phyloP scores from a whole-genome alignment of 2,888 invertebrate species.

The Brachyopa scutellaris region DNA sequence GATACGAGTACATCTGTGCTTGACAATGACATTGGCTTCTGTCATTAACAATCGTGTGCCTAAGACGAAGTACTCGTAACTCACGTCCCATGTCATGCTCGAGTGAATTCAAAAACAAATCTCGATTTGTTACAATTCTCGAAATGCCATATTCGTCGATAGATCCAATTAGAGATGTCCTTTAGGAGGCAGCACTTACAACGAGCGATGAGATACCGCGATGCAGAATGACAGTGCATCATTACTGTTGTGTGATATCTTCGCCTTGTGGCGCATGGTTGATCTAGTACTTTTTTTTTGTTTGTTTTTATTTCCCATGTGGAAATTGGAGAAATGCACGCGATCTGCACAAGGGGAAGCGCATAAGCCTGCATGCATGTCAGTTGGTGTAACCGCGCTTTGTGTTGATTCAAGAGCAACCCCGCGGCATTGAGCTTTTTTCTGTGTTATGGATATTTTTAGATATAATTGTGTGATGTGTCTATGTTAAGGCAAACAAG shows the following conservation, averaged over 20 bases:
- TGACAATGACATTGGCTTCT: not conserved
- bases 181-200: slow-evolving; percentile 36
- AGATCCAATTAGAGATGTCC: slow-evolving; percentile 69
- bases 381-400: slow-evolving; percentile 8
- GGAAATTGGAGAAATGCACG: slow-evolving; percentile 68
- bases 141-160: slow-evolving; percentile 51
- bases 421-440: slow-evolving; percentile 70
- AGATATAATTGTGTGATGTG: slow-evolving; percentile 68
- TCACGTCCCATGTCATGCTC: slow-evolving; percentile 32
- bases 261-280: slow-evolving; percentile 55
- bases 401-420: slow-evolving; percentile 61
- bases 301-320: slow-evolving; percentile 62
- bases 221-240: slow-evolving; percentile 15
- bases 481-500: slow-evolving; percentile 65
- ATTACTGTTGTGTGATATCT: slow-evolving; percentile 44
- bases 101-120: slow-evolving; percentile 39
- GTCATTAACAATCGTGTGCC: not conserved
- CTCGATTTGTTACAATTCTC: slow-evolving; percentile 57
- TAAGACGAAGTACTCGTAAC: not conserved
- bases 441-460: slow-evolving; percentile 60
- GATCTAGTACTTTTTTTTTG: too few relatives aligned
- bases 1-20: too few relatives aligned
- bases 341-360: slow-evolving; percentile 50
- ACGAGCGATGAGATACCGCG: too few relatives aligned
- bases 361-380: slow-evolving; percentile 19